Conservation (phyloP, 2,797 vertebrate species). For the Holocentrus rufus region DNA sequence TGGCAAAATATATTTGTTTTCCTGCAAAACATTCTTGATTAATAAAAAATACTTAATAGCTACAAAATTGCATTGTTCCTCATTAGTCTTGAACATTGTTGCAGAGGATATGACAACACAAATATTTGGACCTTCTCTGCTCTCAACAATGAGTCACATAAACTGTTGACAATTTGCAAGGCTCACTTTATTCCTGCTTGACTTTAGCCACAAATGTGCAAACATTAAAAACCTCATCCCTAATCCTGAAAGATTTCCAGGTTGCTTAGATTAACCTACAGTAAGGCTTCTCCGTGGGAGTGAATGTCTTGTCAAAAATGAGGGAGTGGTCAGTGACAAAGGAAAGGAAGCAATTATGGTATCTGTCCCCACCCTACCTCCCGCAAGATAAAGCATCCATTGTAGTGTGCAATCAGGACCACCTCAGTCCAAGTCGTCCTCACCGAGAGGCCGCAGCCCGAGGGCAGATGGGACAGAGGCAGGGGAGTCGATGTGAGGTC, state of each 20-base stretch:
- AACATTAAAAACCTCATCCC: neutral
- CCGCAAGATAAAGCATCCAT: conserved; percentile 58
- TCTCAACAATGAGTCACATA: conserved; percentile 18
- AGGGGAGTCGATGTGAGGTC: conserved; percentile 20
- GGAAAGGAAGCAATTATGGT: conserved; percentile 56
- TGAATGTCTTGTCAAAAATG: conserved; percentile 41
- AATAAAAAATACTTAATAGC: neutral
- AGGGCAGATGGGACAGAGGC: conserved; percentile 26
- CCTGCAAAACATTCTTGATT: conserved; percentile 12
- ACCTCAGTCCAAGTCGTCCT: conserved; percentile 34
- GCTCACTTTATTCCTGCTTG: neutral
- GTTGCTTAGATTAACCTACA: neutral
- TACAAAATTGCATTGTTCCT: conserved; percentile 10
- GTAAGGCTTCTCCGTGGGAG: conserved; percentile 1
- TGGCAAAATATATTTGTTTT: conserved; percentile 25
- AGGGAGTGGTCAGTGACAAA: conserved; percentile 24
- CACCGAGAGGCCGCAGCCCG: conserved; percentile 33
- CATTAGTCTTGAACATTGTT: too few relatives aligned
- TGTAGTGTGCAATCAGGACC: conserved; percentile 39
- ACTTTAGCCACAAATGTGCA: conserved; percentile 13
- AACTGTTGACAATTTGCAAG: neutral
- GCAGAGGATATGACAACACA: too few relatives aligned
- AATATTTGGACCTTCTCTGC: conserved; percentile 7
- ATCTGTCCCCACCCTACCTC: conserved; percentile 51
- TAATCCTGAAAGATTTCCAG: conserved; percentile 15